phyloP scores from a whole-genome alignment of 1,140 invertebrate species.

The Eurosta solidaginis region DNA sequence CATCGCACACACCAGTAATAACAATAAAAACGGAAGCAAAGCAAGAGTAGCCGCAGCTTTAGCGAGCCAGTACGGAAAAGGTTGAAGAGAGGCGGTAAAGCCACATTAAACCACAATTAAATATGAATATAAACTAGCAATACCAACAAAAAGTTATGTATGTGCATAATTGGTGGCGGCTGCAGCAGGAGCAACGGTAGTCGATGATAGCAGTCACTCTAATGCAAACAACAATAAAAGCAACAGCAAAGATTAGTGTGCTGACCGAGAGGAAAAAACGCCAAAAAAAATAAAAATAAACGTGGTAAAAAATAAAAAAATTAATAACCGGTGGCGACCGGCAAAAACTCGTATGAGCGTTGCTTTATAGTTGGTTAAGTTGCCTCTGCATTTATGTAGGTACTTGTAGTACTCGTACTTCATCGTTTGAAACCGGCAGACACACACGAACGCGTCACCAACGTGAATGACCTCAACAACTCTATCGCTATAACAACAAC shows the following conservation, averaged over 20 bases:
- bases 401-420: background rate
- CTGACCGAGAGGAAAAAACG: no score
- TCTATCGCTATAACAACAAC: no score
- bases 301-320: no score
- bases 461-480: slow-evolving; percentile 21
- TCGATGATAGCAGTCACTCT: background rate
- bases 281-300: no score
- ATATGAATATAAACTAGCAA: slow-evolving; percentile 26
- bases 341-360: background rate
- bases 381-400: no score
- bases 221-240: background rate
- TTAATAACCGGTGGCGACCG: no score
- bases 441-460: background rate
- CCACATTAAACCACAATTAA: slow-evolving; percentile 16
- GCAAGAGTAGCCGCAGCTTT: no score
- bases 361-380: background rate
- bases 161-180: slow-evolving; percentile 12
- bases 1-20: no score
- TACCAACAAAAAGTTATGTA: background rate
- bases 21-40: background rate
- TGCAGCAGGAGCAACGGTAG: background rate
- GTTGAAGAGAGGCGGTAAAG: background rate
- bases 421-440: background rate
- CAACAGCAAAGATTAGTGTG: no score
- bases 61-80: background rate